phyloP scores from a whole-genome alignment of 2,113 vertebrate species.

The Eulacestoma nigropectus region DNA sequence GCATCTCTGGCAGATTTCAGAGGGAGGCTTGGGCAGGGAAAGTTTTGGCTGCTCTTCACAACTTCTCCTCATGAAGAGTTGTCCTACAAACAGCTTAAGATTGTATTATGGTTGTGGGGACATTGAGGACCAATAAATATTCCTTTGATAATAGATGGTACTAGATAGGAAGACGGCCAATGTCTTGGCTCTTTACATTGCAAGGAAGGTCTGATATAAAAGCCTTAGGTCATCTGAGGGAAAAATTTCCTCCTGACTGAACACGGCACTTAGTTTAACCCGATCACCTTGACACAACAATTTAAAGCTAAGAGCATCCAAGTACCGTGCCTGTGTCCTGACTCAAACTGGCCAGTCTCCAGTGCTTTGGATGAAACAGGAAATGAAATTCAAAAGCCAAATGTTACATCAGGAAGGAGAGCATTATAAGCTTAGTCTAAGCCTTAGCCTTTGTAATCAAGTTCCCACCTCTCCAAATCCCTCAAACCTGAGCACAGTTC shows the following conservation, averaged over 20 bases:
- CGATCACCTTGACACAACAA: background rate
- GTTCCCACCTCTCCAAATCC: background rate
- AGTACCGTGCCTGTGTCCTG: background rate
- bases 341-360: background rate
- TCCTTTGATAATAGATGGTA: background rate
- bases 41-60: background rate
- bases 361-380: background rate
- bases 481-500: background rate
- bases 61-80: background rate
- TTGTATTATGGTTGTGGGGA: background rate
- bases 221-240: background rate
- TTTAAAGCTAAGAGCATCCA: background rate
- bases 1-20: background rate
- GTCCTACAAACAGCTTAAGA: background rate
- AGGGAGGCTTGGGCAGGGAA: background rate
- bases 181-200: background rate
- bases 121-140: background rate
- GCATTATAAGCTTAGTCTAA: background rate
- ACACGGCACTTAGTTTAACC: background rate
- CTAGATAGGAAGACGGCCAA: background rate
- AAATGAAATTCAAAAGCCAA: background rate
- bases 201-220: background rate
- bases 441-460: background rate
- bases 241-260: background rate
- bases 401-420: background rate